Base-by-base conservation (phyloP, 2,888 invertebrate species). In the Nemotelus pantherinus region DNA sequence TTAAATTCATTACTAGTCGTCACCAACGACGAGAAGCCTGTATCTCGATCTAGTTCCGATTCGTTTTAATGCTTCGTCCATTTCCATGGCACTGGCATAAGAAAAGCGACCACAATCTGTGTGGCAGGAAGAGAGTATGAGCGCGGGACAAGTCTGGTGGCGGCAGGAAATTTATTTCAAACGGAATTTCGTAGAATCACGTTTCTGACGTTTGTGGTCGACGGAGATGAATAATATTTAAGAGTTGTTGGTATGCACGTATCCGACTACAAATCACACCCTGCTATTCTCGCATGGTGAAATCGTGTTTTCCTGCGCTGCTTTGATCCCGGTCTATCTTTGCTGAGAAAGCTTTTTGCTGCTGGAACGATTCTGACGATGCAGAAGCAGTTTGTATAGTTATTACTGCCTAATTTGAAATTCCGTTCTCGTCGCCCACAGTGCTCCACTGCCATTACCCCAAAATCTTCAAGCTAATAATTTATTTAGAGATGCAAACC, bases 361-460 rank as follows among this genome's bases (percentile, higher is more conserved):
- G 9, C 9, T 1, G 50, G 9, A 9, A 50, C 5, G 5, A 9
- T 50, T 50, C 6, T 9, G 5, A 50, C 6, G 25, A 63, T 63
- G 10, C 43, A 41, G 43, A 43, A 6, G 41, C 41, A 63, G 25
- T 63, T 41, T 63, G 63, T 63, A 63, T 43, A 41, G 63, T 63
- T 63, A 63, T 63, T 63, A 63, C 63, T 41, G 63, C 63, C 63
- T 63, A 63, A 63, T 63, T 63, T 63, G 41, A 63, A 63, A 63
- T 63, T 63, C 63, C 63, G 63, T 63, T 39, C 63, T 41, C 63
- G 63, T 63, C 43, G 25, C 43, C 43, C 9, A 50, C 50, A 50
- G 9, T 9, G 5, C 50, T 5, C 50, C 50, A 9, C 9, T 50
- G 9, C 50, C 50, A 50, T 50, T 50, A 50, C 5, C 50, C 50